Conservation (phyloP, 2,888 invertebrate genomes). For the Dorcus parallelipipedus region DNA sequence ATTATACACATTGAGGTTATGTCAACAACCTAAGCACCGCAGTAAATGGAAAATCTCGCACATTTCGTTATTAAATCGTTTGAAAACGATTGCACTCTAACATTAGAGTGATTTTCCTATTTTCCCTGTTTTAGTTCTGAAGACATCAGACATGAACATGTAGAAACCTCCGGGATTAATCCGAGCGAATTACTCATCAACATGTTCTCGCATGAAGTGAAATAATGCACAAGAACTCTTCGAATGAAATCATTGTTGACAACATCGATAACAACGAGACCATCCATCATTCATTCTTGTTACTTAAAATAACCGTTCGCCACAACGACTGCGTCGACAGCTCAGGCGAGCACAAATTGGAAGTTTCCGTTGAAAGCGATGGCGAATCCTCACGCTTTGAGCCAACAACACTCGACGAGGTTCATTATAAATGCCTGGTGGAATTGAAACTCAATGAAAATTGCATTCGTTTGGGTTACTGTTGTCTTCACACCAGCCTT, state of each 20-base stretch:
- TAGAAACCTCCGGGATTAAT: too few relatives aligned
- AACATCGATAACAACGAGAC: constrained; percentile 29
- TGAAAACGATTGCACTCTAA: too few relatives aligned
- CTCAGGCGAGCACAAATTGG: neutral
- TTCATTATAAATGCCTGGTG: constrained; percentile 67
- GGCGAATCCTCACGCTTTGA: neutral
- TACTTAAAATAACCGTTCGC: constrained; percentile 28
- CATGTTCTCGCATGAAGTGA: too few relatives aligned
- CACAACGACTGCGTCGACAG: constrained; percentile 8
- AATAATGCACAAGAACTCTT: neutral
- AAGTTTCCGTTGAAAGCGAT: neutral
- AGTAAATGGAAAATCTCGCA: too few relatives aligned
- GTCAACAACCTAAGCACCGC: too few relatives aligned
- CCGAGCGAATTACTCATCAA: too few relatives aligned
- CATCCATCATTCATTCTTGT: constrained; percentile 30
- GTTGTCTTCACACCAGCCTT: constrained; percentile 51
- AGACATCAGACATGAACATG: too few relatives aligned
- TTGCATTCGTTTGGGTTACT: constrained; percentile 58
- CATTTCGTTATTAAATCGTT: too few relatives aligned
- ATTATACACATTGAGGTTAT: too few relatives aligned
- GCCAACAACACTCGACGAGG: constrained; percentile 44
- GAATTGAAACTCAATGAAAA: constrained; percentile 64
- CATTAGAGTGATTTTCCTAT: too few relatives aligned
- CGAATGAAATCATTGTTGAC: constrained; percentile 22
- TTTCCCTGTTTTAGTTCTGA: too few relatives aligned